Evolutionary conservation across 1,140 invertebrate species (phyloP), one percentile per base, ranked within the genome.

Genomic region (Rhynchophorus ferrugineus): DNA sequence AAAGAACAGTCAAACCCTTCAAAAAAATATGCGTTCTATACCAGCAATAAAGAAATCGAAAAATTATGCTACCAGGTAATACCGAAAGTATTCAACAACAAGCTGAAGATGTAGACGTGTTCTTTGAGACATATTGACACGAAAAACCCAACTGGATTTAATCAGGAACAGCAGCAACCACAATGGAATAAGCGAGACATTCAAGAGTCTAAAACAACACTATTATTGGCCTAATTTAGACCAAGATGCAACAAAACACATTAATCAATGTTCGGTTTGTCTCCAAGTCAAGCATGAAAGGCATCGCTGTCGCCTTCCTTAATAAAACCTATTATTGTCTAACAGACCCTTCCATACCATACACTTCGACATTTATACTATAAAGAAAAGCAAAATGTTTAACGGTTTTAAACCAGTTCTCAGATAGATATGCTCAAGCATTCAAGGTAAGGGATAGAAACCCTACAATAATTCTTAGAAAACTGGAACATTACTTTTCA

Each of bases 401-500:
- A 47, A 67, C 60, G 20, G 49, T 65, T 2, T 50, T 65, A n/a
- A 62, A 60, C 17, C 39, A 50, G 29, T 65, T 64, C 35, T 63
- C 63, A 13, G 62, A 58, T n/a, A n/a, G n/a, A 53, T 63, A 54
- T 37, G 55, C 55, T 1, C 57, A 55, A 45, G 60, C 55, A 9
- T 61, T 57, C 39, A 18, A 35, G 9, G 22, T 61, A 7, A 19
- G 38, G 43, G 44, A 46, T 20, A 52, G n/a, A 43, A 57, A 44
- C 5, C 43, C 35, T 14, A 42, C 61, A 16, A 54, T 46, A 11
- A 54, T 66, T 3, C 13, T 61, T 5, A 57, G 48, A 8, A 56
- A 56, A 48, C 29, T 65, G 11, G 53, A 45, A 42, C 44, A 58
- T 20, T 63, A 54, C 38, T 59, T 62, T 24, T 44, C 39, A 8